Evolutionary conservation across 2,113 vertebrate genomes (phyloP), one percentile per base, ranked within the genome.

Genomic region (Poecilia latipinna): DNA sequence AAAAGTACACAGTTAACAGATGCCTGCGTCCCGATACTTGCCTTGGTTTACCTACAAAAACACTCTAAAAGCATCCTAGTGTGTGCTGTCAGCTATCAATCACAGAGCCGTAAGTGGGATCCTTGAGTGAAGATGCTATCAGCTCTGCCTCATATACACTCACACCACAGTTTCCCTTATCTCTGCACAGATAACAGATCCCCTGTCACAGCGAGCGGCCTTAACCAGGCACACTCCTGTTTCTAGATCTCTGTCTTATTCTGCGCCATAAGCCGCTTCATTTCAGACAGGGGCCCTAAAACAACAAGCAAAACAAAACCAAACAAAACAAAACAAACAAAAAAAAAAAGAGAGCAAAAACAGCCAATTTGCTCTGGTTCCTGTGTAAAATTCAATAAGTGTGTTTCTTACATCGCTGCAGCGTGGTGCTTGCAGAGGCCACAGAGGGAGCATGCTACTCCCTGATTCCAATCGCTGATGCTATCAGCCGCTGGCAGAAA

Each of bases 51-150:
- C 82, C 83, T 87, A 75, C 65, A 80, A 86, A 88, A 88, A 84
- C 86, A 86, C 72, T 72, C 71, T 73, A 39, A 74, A 82, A 65
- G 17, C 80, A 78, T 79, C 86, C 62, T 62, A 28, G 65, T 79
- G 80, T 78, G 86, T 73, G 77, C 91, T 87, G 91, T 92, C 88
- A 92, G 90, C 88, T 90, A 93, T 94, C 93, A 91, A 90, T 95
- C 94, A 92, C 81, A 80, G 85, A 39, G 71, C 88, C 74, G 79
- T 94, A 94, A 94, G 93, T 94, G 91, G 91, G 91, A 93, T 92
- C 91, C 93, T 94, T 92, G 88, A 94, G 92, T 74, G 63, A 73
- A 94, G 94, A 95, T 95, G 85, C 82, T 94, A 95, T 95, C 94
- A 93, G 86, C 44, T 48, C 76, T 44, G 82, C 83, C 82, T 92